Percentiles rank a stretch among this genome's conserved stretches.
Evolutionary conservation across 92 coral and sea anemone species (phyloP).

Genomic region (Blastomussa wellsi): DNA sequence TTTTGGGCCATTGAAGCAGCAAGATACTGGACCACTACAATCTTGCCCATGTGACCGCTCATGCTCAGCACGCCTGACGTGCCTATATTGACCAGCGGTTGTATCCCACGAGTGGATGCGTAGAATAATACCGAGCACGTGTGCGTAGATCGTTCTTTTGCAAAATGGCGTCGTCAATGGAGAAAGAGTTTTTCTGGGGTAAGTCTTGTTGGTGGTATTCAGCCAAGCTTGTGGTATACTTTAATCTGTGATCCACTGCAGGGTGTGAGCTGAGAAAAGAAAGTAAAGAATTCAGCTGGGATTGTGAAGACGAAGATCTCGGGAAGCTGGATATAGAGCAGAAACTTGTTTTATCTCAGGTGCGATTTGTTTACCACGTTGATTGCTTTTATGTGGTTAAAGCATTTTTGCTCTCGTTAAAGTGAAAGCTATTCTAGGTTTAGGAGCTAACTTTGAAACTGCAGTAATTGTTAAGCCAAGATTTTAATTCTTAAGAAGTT

Average conservation of each 20-base stretch:
- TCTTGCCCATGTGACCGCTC: not conserved
- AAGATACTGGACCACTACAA: no score
- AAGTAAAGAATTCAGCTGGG: constrained; percentile 57
- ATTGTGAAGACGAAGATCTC: constrained; percentile 52
- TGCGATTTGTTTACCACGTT: constrained; percentile 11
- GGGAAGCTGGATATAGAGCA: constrained; percentile 61
- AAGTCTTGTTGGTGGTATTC: constrained; percentile 12
- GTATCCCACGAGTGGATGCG: constrained; percentile 16
- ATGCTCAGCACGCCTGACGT: not conserved
- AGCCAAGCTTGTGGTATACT: not conserved
- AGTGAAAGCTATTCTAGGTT: not conserved
- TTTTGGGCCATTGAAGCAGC: no score
- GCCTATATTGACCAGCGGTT: constrained; percentile 15
- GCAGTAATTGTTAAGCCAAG: not conserved
- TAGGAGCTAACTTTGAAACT: not conserved
- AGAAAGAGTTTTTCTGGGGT: constrained; percentile 87
- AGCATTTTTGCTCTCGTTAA: not conserved
- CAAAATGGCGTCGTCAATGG: constrained; percentile 82
- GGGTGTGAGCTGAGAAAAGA: constrained; percentile 78
- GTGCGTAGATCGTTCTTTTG: constrained; percentile 56
- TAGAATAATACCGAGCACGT: constrained; percentile 41
- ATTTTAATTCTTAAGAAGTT: not conserved
- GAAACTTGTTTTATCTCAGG: constrained; percentile 74
- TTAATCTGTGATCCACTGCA: constrained; percentile 1
- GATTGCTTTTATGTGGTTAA: not conserved